A percentile compares a stretch with the other conserved stretches of the same genome.
Conservation (phyloP, 2,888 invertebrate genomes). For the Stegana nigrithorax region DNA sequence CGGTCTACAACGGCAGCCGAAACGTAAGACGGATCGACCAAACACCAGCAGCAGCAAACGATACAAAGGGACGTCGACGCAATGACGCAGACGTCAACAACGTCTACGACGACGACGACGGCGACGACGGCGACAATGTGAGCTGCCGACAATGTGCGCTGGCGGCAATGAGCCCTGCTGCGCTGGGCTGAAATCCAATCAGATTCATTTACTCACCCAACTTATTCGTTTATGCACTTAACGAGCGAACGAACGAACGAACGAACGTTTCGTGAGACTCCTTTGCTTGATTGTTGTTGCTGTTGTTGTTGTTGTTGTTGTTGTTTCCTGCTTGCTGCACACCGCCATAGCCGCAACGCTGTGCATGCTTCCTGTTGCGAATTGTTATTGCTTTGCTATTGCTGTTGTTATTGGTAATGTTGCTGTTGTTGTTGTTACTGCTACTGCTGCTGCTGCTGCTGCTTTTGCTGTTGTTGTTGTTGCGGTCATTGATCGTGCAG, state of each 20-base stretch:
- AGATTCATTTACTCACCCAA: constrained; percentile 5
- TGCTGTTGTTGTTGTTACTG: background rate
- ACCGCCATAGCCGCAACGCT: too few species aligned
- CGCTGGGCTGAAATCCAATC: background rate
- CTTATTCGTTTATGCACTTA: too few species aligned
- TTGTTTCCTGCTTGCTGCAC: too few species aligned
- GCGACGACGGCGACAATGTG: background rate
- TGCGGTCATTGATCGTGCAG: background rate
- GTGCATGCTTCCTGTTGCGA: background rate
- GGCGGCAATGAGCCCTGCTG: background rate
- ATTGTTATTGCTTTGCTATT: background rate
- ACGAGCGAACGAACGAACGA: too few species aligned
- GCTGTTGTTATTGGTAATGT: background rate
- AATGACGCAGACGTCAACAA: too few species aligned
- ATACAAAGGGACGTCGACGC: too few species aligned
- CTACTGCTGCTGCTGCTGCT: background rate
- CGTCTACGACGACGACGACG: background rate
- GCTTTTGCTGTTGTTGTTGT: background rate
- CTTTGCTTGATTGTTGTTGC: background rate
- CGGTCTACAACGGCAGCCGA: too few species aligned
- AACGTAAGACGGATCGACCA: too few species aligned
- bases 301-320: constrained; percentile 37
- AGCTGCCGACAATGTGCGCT: background rate
- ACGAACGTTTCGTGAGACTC: background rate
- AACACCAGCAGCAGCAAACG: too few species aligned